Evolutionary conservation across 2,888 invertebrate genomes (phyloP).

Genomic region (Eupithecia dodoneata): DNA sequence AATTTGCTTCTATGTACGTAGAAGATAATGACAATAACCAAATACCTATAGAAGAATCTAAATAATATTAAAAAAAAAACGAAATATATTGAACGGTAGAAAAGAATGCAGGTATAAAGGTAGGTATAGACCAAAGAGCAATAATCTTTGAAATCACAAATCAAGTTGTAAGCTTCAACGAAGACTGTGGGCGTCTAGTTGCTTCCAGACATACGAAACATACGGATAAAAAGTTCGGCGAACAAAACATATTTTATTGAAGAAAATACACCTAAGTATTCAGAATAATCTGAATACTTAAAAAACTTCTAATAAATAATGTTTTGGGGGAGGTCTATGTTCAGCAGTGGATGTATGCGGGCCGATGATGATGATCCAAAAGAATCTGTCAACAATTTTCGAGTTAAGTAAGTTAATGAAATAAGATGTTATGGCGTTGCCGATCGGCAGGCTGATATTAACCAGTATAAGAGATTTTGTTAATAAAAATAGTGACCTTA

Average conservation of each 20-base stretch:
- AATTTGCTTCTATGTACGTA: not conserved
- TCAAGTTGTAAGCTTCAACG: slow-evolving; percentile 81
- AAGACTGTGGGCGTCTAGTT: slow-evolving; percentile 75
- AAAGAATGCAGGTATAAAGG: slow-evolving; percentile 55
- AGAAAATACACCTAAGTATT: no score
- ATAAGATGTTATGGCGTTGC: not conserved
- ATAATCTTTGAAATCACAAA: slow-evolving; percentile 81
- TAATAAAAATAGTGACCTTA: no score
- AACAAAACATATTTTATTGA: slow-evolving; percentile 17
- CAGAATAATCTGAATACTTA: no score
- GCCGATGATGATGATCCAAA: no score
- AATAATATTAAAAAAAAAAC: no score
- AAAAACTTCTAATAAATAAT: no score
- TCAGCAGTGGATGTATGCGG: no score
- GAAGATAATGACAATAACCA: not conserved
- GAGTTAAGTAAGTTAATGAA: no score
- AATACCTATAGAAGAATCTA: not conserved
- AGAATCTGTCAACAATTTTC: no score
- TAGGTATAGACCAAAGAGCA: slow-evolving; percentile 49
- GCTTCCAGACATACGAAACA: slow-evolving; percentile 73
- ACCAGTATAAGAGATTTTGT: no score
- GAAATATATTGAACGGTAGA: slow-evolving; percentile 31
- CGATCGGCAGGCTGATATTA: no score
- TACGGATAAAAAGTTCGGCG: slow-evolving; percentile 45
- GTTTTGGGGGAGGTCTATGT: no score